These are phyloP conservation scores for Atta texana DNA, from an alignment of 1,140 invertebrate species.

Conservation along the genomic window DNA sequence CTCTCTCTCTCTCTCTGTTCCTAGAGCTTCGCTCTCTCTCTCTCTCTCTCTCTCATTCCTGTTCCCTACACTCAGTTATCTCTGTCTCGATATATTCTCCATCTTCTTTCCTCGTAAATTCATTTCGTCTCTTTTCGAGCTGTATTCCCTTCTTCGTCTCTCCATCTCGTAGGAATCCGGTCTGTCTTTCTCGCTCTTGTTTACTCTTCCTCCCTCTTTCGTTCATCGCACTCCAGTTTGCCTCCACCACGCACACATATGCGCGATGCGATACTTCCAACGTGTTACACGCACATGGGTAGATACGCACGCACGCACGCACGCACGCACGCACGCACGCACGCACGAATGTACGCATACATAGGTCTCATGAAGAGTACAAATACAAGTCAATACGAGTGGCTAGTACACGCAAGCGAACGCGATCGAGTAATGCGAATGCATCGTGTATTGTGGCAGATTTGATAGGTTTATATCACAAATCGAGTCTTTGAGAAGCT, in stretches of 20 bases:
- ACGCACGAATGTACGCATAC: constrained; percentile 1
- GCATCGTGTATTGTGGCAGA: constrained; percentile 23
- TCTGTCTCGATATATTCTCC: constrained; percentile 19
- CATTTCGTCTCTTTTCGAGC: constrained; percentile 44
- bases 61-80: constrained; percentile 50
- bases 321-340: background rate
- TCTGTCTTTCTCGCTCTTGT: constrained; percentile 51
- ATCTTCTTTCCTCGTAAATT: constrained; percentile 33
- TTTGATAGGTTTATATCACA: constrained; percentile 30
- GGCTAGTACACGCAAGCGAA: constrained; percentile 30
- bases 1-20: background rate
- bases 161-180: constrained; percentile 48
- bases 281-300: constrained; percentile 17
- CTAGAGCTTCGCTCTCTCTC: constrained; percentile 17
- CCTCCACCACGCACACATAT: constrained; percentile 22
- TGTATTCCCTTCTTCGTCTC: constrained; percentile 23
- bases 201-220: constrained; percentile 52
- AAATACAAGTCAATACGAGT: constrained; percentile 58
- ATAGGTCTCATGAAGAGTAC: constrained; percentile 26
- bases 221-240: constrained; percentile 57
- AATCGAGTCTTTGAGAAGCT: constrained; percentile 34
- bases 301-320: background rate
- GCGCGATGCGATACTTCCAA: constrained; percentile 26
- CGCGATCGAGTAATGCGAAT: constrained; percentile 40
- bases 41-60: constrained; percentile 45